A percentile compares a stretch with the other conserved stretches of the same genome.
Evolutionary conservation across 30 jellyfish, hydroid and myxozoan species (phyloP).

Genomic region (Phacellophora camtschatica): DNA sequence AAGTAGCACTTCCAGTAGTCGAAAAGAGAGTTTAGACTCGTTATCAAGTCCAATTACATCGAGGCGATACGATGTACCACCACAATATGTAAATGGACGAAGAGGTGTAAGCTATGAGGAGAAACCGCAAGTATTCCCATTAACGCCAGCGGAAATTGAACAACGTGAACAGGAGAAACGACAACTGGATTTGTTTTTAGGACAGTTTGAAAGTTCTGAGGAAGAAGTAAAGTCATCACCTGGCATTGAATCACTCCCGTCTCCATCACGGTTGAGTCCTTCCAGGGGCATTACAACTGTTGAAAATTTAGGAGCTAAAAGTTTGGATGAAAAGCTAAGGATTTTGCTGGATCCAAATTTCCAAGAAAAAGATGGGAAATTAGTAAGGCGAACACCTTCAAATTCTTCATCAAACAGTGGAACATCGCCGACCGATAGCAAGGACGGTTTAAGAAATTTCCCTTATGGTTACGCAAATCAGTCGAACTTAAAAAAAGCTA

Average conservation of each 20-base stretch:
- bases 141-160: slow-evolving; percentile 62
- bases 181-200: slow-evolving; percentile 66
- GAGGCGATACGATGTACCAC: slow-evolving; percentile 42
- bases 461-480: background rate
- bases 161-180: slow-evolving; percentile 66
- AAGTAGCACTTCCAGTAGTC: slow-evolving; percentile 86
- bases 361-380: slow-evolving; percentile 63
- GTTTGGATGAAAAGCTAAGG: slow-evolving; percentile 69
- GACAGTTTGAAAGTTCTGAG: slow-evolving; percentile 56
- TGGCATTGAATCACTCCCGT: background rate
- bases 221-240: slow-evolving; percentile 53
- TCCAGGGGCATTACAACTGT: slow-evolving; percentile 14
- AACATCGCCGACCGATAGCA: slow-evolving; percentile 18
- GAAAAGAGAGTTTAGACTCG: slow-evolving; percentile 90
- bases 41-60: slow-evolving; percentile 82
- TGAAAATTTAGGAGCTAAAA: slow-evolving; percentile 60
- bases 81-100: slow-evolving; percentile 52
- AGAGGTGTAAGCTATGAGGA: slow-evolving; percentile 73
- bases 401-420: slow-evolving; percentile 27
- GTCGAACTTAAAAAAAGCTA: slow-evolving; percentile 14
- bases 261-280: background rate
- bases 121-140: slow-evolving; percentile 45
- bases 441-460: background rate
- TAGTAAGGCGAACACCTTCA: slow-evolving; percentile 28
- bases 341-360: slow-evolving; percentile 68